phyloP scores from a whole-genome alignment of 2,113 vertebrate genomes.

The Butorides virescens region DNA sequence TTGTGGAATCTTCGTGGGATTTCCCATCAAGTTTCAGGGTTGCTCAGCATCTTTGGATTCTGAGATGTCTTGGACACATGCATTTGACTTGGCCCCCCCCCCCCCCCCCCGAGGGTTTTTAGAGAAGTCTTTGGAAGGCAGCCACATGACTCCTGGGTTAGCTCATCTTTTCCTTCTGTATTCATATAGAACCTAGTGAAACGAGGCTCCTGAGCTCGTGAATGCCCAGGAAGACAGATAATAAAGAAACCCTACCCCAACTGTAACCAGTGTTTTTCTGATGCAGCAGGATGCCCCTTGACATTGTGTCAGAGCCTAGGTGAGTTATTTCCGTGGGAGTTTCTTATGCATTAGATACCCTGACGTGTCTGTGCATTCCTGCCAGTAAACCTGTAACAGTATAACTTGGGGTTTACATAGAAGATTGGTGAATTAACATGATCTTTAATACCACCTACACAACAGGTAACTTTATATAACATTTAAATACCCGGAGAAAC shows the following conservation, averaged over 20 bases:
- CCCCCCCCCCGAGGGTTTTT: not conserved
- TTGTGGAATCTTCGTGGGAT: not conserved
- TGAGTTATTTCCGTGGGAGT: not conserved
- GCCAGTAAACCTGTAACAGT: not conserved
- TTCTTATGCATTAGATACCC: not conserved
- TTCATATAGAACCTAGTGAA: not conserved
- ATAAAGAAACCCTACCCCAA: not conserved
- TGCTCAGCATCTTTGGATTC: not conserved
- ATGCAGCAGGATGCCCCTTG: not conserved
- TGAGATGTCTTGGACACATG: not conserved
- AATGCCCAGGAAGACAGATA: not conserved
- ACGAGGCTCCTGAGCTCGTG: not conserved
- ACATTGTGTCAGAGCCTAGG: not conserved
- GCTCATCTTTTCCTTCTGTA: not conserved
- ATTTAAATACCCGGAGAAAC: not conserved
- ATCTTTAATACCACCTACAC: not conserved
- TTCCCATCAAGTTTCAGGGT: not conserved
- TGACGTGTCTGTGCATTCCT: not conserved
- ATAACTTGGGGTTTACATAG: not conserved
- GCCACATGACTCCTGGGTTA: fast-evolving
- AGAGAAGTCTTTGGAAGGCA: not conserved
- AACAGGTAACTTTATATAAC: not conserved
- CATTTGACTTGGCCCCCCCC: not conserved
- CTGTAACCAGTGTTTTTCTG: not conserved
- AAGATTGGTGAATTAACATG: not conserved